These are phyloP conservation scores for Gallirallus australis DNA, from an alignment of 2,797 vertebrate genomes.

Conservation along the genomic window DNA sequence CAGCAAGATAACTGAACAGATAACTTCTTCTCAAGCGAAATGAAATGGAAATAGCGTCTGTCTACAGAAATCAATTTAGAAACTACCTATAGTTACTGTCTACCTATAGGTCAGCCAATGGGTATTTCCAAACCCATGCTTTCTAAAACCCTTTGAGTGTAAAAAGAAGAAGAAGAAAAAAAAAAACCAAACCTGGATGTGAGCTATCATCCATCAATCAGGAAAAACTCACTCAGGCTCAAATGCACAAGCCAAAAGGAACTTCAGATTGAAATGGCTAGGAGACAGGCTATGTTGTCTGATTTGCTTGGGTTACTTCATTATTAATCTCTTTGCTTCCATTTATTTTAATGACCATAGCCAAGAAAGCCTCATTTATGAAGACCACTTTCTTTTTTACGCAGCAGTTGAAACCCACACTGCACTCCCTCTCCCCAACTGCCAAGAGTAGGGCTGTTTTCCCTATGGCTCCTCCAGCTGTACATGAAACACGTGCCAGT, in stretches of 20 bases:
- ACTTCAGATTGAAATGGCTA: constrained; percentile 46
- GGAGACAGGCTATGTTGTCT: constrained; percentile 25
- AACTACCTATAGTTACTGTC: background rate
- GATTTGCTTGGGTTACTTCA: constrained; percentile 59
- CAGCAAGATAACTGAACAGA: background rate
- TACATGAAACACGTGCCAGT: background rate
- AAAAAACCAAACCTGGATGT: background rate
- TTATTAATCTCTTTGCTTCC: constrained; percentile 66
- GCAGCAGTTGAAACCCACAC: background rate
- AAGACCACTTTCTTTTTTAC: background rate
- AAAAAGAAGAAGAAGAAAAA: background rate
- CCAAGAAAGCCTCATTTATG: constrained; percentile 45
- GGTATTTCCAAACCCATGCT: background rate
- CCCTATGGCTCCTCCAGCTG: background rate
- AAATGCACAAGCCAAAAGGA: constrained; percentile 23
- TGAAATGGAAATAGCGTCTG: constrained; percentile 48
- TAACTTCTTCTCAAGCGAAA: constrained; percentile 23
- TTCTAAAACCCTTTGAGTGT: constrained; percentile 14
- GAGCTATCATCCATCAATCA: constrained; percentile 35
- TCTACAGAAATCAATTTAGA: constrained; percentile 45
- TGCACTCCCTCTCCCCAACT: accelerated
- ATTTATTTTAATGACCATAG: constrained; percentile 47
- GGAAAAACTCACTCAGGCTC: constrained; percentile 26
- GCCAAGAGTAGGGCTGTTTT: background rate
- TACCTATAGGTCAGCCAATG: background rate